Percentiles rank a stretch among this genome's conserved stretches.
Evolutionary conservation across 2,888 invertebrate species (phyloP).

Genomic region (Eristalis intricaria): DNA sequence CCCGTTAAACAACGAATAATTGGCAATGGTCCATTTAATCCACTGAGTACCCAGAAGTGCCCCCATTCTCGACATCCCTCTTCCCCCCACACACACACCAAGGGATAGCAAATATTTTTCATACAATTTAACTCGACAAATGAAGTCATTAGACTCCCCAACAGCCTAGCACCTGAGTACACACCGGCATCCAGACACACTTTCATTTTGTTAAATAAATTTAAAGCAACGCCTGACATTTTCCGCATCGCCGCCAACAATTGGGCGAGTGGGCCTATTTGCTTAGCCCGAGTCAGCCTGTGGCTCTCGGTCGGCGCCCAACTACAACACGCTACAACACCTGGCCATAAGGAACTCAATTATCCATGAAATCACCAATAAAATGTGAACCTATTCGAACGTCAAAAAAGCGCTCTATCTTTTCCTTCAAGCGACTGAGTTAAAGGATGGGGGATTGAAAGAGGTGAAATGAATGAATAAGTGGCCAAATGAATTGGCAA

Average conservation of each 20-base stretch:
- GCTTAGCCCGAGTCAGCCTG: not conserved
- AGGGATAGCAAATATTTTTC: constrained; percentile 42
- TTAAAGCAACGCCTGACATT: constrained; percentile 61
- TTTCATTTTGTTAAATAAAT: constrained; percentile 61
- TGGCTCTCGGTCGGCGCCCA: not conserved
- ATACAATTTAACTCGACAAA: constrained; percentile 50
- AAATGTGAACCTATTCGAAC: constrained; percentile 36
- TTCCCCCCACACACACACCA: not conserved
- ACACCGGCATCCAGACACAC: constrained; percentile 5
- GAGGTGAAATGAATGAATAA: constrained; percentile 12
- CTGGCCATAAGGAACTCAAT: constrained; percentile 62
- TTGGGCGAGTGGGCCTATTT: constrained; percentile 9
- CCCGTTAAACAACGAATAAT: constrained; percentile 34
- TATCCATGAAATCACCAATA: constrained; percentile 67
- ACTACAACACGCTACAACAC: constrained; percentile 32
- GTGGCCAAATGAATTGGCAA: constrained; percentile 60
- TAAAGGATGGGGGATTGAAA: not conserved
- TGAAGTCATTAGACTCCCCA: constrained; percentile 45
- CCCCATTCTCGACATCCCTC: not conserved
- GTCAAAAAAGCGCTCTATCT: constrained; percentile 34
- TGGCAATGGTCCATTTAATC: constrained; percentile 49
- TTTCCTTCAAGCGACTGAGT: not conserved
- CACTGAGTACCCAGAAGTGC: constrained; percentile 33
- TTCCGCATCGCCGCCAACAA: constrained; percentile 42
- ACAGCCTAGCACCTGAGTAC: constrained; percentile 9